phyloP scores from a whole-genome alignment of 2,113 vertebrate genomes.

The Candoia aspera region DNA sequence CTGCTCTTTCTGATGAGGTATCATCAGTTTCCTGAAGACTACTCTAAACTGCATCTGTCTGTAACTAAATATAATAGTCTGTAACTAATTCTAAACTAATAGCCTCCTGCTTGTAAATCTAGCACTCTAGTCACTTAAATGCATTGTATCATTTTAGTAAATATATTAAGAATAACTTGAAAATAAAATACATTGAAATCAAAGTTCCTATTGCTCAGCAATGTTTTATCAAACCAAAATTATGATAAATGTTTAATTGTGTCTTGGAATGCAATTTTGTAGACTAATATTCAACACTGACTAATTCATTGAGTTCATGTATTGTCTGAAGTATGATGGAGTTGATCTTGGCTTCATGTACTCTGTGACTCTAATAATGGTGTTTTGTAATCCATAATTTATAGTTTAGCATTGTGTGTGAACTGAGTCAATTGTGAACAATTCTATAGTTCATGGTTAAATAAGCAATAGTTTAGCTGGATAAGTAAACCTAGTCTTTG shows the following conservation, averaged over 20 bases:
- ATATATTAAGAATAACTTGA: neutral
- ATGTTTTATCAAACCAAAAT: neutral
- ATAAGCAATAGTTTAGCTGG: no score
- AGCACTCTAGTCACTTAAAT: neutral
- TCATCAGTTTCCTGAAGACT: neutral
- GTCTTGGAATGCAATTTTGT: neutral
- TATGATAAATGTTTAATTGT: neutral
- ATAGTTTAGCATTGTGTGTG: no score
- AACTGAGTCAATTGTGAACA: no score
- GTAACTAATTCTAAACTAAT: neutral
- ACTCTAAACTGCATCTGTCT: neutral
- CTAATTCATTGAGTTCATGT: no score
- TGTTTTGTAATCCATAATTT: no score
- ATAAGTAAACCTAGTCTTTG: no score
- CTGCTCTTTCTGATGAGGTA: neutral
- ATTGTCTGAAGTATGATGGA: no score
- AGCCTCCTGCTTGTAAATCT: neutral
- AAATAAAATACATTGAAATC: neutral
- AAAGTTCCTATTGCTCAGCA: neutral
- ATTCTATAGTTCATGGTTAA: no score
- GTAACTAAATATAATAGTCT: neutral
- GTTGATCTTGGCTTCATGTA: no score
- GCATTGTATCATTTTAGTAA: neutral
- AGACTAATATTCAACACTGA: no score
- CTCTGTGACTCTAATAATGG: no score